Conservation (phyloP, 2,113 vertebrate genomes). For the Phyllopteryx taeniolatus region DNA sequence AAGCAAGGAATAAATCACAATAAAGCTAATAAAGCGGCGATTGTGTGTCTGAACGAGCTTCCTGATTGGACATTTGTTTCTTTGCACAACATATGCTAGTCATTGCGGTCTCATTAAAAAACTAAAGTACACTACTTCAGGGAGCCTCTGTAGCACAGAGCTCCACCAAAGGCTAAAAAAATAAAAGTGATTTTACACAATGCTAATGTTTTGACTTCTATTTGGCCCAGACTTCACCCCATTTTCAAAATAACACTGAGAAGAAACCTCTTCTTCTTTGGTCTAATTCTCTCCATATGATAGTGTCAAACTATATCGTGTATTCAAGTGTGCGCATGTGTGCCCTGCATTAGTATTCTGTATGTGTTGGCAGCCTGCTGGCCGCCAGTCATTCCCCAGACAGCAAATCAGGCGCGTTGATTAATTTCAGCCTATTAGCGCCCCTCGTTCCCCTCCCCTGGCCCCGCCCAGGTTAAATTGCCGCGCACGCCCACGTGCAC, state of each 20-base stretch:
- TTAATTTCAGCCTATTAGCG: conserved; percentile 83
- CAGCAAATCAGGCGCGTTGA: conserved; percentile 77
- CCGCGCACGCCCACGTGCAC: conserved; percentile 54
- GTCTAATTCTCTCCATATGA: conserved; percentile 1
- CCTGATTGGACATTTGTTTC: conserved; percentile 6
- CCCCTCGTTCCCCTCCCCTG: conserved; percentile 63
- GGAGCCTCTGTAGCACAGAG: not conserved
- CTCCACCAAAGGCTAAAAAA: conserved; percentile 1
- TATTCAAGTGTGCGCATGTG: not conserved
- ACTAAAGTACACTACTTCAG: conserved; percentile 5
- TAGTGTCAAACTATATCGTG: not conserved
- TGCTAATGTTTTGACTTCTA: not conserved
- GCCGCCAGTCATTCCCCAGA: conserved; percentile 69
- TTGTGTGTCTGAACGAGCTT: conserved; percentile 5
- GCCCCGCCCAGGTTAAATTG: conserved; percentile 80
- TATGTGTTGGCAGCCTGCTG: conserved; percentile 60
- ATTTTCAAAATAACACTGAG: not conserved
- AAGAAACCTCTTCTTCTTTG: not conserved
- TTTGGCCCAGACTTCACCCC: conserved; percentile 11
- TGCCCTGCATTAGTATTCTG: conserved; percentile 71
- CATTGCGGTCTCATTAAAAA: not conserved
- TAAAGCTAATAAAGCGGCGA: conserved; percentile 1
- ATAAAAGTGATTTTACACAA: conserved; percentile 6
- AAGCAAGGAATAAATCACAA: conserved; percentile 1
- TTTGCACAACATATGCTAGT: conserved; percentile 1